These are phyloP conservation scores for Scleropages formosus DNA, from an alignment of 2,797 vertebrate genomes.

Conservation along the genomic window DNA sequence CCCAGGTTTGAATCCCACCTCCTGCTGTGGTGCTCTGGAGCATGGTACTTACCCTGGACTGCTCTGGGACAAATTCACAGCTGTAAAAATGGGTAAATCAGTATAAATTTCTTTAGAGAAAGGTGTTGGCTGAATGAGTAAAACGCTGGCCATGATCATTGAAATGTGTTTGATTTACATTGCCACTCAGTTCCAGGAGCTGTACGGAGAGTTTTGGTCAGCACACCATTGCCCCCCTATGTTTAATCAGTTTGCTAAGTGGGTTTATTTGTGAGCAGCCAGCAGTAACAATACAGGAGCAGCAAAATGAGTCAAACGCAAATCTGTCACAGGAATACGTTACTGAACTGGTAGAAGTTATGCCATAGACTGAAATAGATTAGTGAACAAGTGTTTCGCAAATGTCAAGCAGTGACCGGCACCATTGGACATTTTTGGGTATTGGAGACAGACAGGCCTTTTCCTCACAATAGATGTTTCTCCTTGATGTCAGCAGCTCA, in stretches of 20 bases:
- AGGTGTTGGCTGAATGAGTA: no score
- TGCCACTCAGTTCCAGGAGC: no score
- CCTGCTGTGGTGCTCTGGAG: no score
- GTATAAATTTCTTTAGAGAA: no score
- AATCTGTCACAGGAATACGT: neutral
- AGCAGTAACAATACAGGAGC: neutral
- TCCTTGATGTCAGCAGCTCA: constrained; percentile 39
- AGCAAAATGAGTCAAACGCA: neutral
- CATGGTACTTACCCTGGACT: no score
- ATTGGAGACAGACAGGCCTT: constrained; percentile 69
- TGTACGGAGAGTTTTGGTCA: neutral
- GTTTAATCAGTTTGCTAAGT: neutral
- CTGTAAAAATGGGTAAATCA: no score
- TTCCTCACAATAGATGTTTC: constrained; percentile 61
- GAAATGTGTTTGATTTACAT: neutral
- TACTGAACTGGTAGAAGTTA: neutral
- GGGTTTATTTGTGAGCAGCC: neutral
- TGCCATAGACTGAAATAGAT: no score
- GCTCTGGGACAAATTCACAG: no score
- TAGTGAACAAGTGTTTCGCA: no score
- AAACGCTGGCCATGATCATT: no score
- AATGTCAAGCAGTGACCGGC: neutral
- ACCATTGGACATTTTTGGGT: constrained; percentile 55
- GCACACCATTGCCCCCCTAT: neutral
- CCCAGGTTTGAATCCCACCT: no score